phyloP scores from a whole-genome alignment of 1,140 invertebrate genomes.

The Penaeus indicus region DNA sequence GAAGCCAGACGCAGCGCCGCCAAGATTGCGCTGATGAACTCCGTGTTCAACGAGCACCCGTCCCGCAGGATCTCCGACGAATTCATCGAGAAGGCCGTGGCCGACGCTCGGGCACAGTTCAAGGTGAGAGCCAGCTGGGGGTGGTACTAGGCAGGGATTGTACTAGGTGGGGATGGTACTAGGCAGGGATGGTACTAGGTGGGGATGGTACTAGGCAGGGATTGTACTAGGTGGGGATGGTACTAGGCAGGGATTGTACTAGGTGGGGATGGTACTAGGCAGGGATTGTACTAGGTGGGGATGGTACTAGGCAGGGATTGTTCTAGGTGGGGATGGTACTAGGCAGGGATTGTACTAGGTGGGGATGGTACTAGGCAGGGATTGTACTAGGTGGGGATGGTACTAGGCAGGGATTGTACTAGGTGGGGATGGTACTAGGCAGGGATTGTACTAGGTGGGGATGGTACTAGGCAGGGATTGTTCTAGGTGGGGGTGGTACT shows the following conservation, averaged over 20 bases:
- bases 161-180: background rate
- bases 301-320: background rate
- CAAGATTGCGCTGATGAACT: constrained; percentile 97
- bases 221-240: constrained; percentile 57
- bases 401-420: too few relatives aligned
- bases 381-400: too few relatives aligned
- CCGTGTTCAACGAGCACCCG: constrained; percentile 96
- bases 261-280: background rate
- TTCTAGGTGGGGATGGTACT: background rate
- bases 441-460: too few relatives aligned
- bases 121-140: constrained; percentile 68
- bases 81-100: constrained; percentile 93
- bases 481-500: too few relatives aligned
- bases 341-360: too few relatives aligned
- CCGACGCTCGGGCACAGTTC: constrained; percentile 82
- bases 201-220: constrained; percentile 73
- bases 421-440: too few relatives aligned
- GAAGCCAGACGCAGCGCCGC: constrained; percentile 93
- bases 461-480: too few relatives aligned
- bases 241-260: background rate
- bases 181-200: too few relatives aligned
- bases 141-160: background rate
- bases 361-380: too few relatives aligned
- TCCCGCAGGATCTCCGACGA: constrained; percentile 92
- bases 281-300: background rate